phyloP scores from a whole-genome alignment of 2,888 invertebrate species.

The Acrobeloides nanus region DNA sequence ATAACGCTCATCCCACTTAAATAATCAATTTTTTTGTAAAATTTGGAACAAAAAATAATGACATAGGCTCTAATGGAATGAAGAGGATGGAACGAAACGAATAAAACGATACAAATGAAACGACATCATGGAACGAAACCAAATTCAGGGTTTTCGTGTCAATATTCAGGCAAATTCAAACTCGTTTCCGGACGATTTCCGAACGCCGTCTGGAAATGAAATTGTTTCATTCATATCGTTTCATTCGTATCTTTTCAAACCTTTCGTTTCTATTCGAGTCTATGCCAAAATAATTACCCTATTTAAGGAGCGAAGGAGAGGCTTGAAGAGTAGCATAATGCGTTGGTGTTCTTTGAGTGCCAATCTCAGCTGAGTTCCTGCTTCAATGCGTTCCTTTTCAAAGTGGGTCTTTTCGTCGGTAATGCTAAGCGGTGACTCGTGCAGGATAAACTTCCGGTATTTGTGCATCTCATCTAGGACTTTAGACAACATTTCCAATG shows the following conservation, averaged over 20 bases:
- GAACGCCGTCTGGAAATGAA: too few relatives aligned
- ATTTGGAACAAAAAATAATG: neutral
- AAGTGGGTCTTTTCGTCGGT: slow-evolving; percentile 1
- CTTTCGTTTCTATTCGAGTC: too few relatives aligned
- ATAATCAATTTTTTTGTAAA: slow-evolving; percentile 5
- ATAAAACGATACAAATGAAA: too few relatives aligned
- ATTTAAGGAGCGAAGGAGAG: slow-evolving; percentile 12
- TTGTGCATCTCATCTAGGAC: slow-evolving; percentile 4
- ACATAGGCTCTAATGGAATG: too few relatives aligned
- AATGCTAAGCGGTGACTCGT: neutral
- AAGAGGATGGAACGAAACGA: too few relatives aligned
- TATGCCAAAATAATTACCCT: neutral
- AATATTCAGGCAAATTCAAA: too few relatives aligned
- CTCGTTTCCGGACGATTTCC: too few relatives aligned
- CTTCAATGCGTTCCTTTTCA: slow-evolving; percentile 20
- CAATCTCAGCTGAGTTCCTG: slow-evolving; percentile 17
- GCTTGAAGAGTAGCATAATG: slow-evolving; percentile 27
- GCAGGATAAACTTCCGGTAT: too few relatives aligned
- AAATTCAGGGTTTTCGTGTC: too few relatives aligned
- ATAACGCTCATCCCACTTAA: slow-evolving; percentile 22
- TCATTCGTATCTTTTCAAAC: too few relatives aligned
- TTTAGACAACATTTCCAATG: neutral
- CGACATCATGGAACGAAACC: too few relatives aligned
- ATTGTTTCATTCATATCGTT: too few relatives aligned
- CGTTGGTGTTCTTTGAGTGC: slow-evolving; percentile 29